These are phyloP conservation scores for Syngnathus scovelli DNA, from an alignment of 2,113 vertebrate species.

Conservation along the genomic window DNA sequence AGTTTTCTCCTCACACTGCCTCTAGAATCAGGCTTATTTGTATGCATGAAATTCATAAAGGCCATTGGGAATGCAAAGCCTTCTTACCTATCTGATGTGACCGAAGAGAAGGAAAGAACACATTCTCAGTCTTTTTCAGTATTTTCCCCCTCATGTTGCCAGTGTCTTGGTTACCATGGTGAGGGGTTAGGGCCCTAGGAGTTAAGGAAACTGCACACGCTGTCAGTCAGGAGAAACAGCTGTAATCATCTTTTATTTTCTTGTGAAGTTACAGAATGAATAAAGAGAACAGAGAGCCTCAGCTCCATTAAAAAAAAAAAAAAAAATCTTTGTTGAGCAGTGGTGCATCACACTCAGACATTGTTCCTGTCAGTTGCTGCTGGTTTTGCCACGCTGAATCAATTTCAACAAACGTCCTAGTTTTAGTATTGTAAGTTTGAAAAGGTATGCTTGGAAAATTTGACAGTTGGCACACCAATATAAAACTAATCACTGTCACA, in stretches of 20 bases:
- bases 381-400: constrained; percentile 4
- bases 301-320: background rate
- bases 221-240: constrained; percentile 34
- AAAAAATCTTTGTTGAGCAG: constrained; percentile 24
- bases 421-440: background rate
- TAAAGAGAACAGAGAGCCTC: constrained; percentile 32
- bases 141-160: constrained; percentile 7
- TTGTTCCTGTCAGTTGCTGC: constrained; percentile 12
- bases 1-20: constrained; percentile 17
- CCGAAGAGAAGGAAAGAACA: constrained; percentile 33
- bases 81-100: constrained; percentile 34
- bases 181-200: constrained; percentile 1
- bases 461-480: background rate
- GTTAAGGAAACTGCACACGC: constrained; percentile 1
- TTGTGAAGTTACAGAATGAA: constrained; percentile 31
- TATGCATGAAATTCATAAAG: constrained; percentile 21
- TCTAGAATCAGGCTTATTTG: constrained; percentile 25
- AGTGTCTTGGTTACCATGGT: constrained; percentile 32
- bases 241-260: constrained; percentile 33
- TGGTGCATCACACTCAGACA: constrained; percentile 21
- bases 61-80: constrained; percentile 21
- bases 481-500: background rate
- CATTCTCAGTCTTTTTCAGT: constrained; percentile 24
- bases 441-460: background rate
- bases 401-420: background rate